Evolutionary conservation across 2,888 invertebrate species (phyloP), one percentile per base, ranked within the genome.

Genomic region (Tenthredo livida): DNA sequence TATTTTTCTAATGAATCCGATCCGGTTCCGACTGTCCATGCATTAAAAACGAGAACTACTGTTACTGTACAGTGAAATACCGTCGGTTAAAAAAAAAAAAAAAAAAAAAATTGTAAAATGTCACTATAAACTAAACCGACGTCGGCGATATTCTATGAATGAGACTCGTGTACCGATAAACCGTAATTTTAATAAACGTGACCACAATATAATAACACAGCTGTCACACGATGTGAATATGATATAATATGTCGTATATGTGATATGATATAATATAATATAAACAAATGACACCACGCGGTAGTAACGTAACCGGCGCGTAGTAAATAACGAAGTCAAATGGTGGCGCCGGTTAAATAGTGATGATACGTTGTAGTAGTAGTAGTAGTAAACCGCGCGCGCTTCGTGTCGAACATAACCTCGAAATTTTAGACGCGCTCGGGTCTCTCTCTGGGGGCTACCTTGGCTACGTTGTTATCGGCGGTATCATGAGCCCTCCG

Each of bases 341-440:
- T 85, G 10, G 73, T 85, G 84, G 67, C 85, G 84, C 86, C 84
- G 85, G 72, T 43, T 65, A 43, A 84, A 72, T 50, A 50, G 37
- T 7, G 67, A 17, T 67, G 67, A 61, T 61, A 61, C 33, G 29
- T 29, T 29, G 29, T 29, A 29, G 67, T 33, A 5, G 33, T 33
- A 5, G 33, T 33, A 33, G 33, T 33, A 33, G 33, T 40, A 73
- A 84, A 58, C 84, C 86, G 86, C 84, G 83, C 85, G 86, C 85
- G 86, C 83, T 84, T 70, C 50, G 67, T 58, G 47, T 43, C 80
- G 37, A 78, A 86, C 86, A 86, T 87, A 88, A 85, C 84, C 85
- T 86, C 84, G 15, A 85, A 85, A 78, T 72, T 85, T 78, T 84
- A 58, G 80, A 84, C 84, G 77, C 65, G 37, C 82, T 85, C 84